Percentiles rank a stretch among this genome's conserved stretches.
Evolutionary conservation across 2,888 invertebrate genomes (phyloP).

Genomic region (Andrena trimmerana): DNA sequence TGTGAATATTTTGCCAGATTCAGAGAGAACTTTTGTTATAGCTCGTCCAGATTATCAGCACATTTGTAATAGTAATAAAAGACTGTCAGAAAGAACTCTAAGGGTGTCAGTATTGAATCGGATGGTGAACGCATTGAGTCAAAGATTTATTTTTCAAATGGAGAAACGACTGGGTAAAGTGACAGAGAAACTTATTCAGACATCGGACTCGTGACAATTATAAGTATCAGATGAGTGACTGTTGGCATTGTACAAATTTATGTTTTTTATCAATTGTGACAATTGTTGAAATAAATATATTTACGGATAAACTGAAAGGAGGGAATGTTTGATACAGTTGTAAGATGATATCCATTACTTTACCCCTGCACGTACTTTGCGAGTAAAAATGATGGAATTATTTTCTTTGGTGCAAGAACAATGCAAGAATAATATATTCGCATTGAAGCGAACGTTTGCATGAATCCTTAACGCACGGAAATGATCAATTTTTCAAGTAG

Average conservation of each 20-base stretch:
- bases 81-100: slow-evolving; percentile 52
- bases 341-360: slow-evolving; percentile 8
- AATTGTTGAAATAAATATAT: slow-evolving; percentile 37
- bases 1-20: slow-evolving; percentile 66
- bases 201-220: slow-evolving; percentile 26
- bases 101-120: slow-evolving; percentile 56
- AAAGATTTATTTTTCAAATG: slow-evolving; percentile 61
- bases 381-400: slow-evolving; percentile 16
- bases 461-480: slow-evolving; percentile 8
- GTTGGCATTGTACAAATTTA: neutral
- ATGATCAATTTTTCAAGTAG: slow-evolving; percentile 71
- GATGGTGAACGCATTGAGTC: slow-evolving; percentile 59
- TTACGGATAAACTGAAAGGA: slow-evolving; percentile 12
- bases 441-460: slow-evolving; percentile 14
- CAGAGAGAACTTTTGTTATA: slow-evolving; percentile 70
- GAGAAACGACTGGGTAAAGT: slow-evolving; percentile 54
- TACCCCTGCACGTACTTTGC: neutral
- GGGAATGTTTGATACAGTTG: slow-evolving; percentile 10
- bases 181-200: slow-evolving; percentile 64
- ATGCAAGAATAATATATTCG: slow-evolving; percentile 27
- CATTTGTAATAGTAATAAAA: slow-evolving; percentile 66
- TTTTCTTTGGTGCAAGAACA: slow-evolving; percentile 27
- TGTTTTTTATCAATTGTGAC: neutral
- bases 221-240: slow-evolving; percentile 12
- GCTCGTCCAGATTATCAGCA: slow-evolving; percentile 72